These are phyloP conservation scores for Phaenicophaeus curvirostris DNA, from an alignment of 2,797 vertebrate species.

Conservation along the genomic window DNA sequence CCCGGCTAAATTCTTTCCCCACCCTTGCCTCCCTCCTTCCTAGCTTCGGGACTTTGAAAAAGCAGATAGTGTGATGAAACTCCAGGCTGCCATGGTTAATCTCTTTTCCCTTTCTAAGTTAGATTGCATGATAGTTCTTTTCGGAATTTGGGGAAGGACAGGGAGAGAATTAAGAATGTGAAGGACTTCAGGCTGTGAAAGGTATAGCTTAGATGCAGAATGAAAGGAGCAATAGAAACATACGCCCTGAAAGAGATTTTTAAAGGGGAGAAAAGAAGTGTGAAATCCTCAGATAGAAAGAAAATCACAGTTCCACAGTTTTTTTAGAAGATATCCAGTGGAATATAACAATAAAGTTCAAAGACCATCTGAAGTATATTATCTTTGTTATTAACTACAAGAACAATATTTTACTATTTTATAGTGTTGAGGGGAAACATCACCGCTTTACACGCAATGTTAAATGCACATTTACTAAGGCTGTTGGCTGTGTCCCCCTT, in stretches of 20 bases:
- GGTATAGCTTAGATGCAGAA: not conserved
- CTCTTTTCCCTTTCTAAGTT: not conserved
- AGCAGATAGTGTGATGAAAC: not conserved
- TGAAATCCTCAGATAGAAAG: not conserved
- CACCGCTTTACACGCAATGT: not conserved
- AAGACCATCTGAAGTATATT: not conserved
- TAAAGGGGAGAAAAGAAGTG: not conserved
- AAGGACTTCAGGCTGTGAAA: not conserved
- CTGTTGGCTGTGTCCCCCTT: fast-evolving
- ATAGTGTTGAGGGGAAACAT: not conserved
- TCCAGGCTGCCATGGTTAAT: not conserved
- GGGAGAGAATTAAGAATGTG: not conserved
- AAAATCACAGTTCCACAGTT: not conserved
- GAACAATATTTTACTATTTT: not conserved
- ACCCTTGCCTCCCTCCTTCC: no score
- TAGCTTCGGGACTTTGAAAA: not conserved
- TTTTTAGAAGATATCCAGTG: not conserved
- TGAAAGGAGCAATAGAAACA: not conserved
- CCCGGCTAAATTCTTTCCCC: no score
- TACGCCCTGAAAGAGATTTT: not conserved
- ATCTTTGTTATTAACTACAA: not conserved
- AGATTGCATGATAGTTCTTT: not conserved
- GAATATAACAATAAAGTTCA: not conserved
- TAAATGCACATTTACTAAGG: not conserved
- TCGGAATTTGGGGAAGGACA: not conserved